Conservation (phyloP, 2,888 invertebrate genomes). For the Drosophila infuscata region DNA sequence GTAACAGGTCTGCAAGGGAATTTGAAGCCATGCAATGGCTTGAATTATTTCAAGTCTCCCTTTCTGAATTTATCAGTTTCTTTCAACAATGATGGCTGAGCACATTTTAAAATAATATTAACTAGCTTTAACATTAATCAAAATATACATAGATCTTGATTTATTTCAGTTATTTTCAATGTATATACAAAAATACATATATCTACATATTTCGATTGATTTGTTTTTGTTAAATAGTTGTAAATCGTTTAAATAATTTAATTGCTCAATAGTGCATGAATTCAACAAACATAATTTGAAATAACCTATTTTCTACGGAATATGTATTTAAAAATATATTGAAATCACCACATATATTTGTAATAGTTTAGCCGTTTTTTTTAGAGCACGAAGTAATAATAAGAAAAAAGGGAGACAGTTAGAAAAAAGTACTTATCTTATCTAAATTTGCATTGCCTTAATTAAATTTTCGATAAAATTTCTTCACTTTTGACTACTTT, state of each 20-base stretch:
- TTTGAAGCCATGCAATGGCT: background rate
- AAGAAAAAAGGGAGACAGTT: background rate
- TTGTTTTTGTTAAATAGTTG: background rate
- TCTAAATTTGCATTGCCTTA: background rate
- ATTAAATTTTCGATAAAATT: background rate
- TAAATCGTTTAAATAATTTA: background rate
- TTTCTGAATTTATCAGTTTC: background rate
- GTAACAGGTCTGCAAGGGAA: fast-evolving
- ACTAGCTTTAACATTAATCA: background rate
- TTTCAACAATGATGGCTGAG: background rate
- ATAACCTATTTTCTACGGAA: background rate
- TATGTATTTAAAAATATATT: background rate
- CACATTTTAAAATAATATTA: background rate
- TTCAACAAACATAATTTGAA: background rate
- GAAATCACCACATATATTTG: fast-evolving
- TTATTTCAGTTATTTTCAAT: background rate
- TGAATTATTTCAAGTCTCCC: background rate
- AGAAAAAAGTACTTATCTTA: background rate
- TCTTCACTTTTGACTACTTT: background rate
- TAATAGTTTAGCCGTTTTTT: too few relatives aligned
- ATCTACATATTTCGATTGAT: background rate
- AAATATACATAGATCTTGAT: background rate
- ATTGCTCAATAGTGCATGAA: background rate
- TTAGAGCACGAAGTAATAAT: background rate
- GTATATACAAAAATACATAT: background rate